Base-by-base conservation (phyloP, 2,888 invertebrate species). In the Merodon equestris region DNA sequence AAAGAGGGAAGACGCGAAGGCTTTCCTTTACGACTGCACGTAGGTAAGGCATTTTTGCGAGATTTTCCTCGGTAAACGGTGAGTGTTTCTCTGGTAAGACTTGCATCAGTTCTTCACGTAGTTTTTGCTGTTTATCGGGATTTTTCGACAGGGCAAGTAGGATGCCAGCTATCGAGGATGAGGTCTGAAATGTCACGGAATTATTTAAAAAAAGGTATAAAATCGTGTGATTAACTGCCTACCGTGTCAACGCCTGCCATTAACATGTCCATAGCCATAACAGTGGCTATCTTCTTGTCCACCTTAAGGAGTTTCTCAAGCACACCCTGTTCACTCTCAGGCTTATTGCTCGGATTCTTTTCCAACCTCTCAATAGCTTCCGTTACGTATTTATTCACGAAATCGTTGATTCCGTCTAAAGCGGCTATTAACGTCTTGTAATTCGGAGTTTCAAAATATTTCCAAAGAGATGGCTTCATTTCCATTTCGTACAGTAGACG, bases 21-120 rank as follows among this genome's bases (percentile, higher is more conserved):
- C 92, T 90, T 86, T 95, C 95, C 85, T 94, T 95, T 19, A 95
- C 90, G 83, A 93, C 94, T 0, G 94, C 94, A 71, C 91, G 92
- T 17, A 95, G 85, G 85, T 93, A 95, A 0, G 91, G 90, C 61
- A 91, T 88, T 68, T 90, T 86, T 15, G 88, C 88, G 48, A 91
- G 85, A 53, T 89, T 86, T 0, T 87, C 86, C 10, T 88, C 86
- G 0, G 89, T 90, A 19, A 92, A 85, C 12, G 87, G 87, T 0
- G 89, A 87, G 53, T 88, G 84, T 71, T 88, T 89, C 0, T 86
- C 67, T 0, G 90, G 89, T 38, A 91, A 81, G 10, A 89, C 85
- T 0, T 85, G 86, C 9, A 86, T 81, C 2, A 93, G 84, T 86
- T 94, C 94, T 54, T 91, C 86, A 15, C 92, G 90, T 5, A 95